Percentiles rank a stretch among this genome's conserved stretches.
phyloP scores from a whole-genome alignment of 2,113 vertebrate species.

The Tragelaphus buxtoni region DNA sequence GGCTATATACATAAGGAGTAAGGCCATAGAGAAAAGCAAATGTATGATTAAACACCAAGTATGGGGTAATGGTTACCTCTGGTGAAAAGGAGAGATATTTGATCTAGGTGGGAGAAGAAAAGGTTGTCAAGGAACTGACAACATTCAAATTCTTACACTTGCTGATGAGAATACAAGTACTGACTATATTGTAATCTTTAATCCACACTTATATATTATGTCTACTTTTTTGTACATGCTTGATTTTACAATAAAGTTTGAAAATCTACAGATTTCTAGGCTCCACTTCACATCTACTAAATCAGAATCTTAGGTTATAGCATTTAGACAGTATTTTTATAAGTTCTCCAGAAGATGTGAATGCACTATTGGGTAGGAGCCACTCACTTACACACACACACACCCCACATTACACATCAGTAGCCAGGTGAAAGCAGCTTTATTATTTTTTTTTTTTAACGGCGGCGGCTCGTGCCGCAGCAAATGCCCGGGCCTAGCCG shows the following conservation, averaged over 20 bases:
- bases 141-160: background rate
- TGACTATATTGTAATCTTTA: background rate
- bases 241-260: background rate
- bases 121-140: background rate
- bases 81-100: background rate
- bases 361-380: background rate
- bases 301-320: background rate
- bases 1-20: background rate
- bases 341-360: background rate
- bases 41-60: background rate
- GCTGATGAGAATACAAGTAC: background rate
- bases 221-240: background rate
- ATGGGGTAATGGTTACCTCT: background rate
- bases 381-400: background rate
- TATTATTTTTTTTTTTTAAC: too few species aligned
- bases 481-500: slow-evolving; percentile 73
- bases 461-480: slow-evolving; percentile 80
- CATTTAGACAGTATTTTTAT: background rate
- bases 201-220: background rate
- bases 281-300: background rate
- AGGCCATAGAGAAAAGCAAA: background rate
- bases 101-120: background rate
- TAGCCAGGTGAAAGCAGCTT: background rate
- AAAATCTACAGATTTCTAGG: background rate
- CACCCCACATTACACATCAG: background rate